phyloP scores from a whole-genome alignment of 37 sponge, comb jelly and placozoan genomes.

The Amphimedon queenslandica region DNA sequence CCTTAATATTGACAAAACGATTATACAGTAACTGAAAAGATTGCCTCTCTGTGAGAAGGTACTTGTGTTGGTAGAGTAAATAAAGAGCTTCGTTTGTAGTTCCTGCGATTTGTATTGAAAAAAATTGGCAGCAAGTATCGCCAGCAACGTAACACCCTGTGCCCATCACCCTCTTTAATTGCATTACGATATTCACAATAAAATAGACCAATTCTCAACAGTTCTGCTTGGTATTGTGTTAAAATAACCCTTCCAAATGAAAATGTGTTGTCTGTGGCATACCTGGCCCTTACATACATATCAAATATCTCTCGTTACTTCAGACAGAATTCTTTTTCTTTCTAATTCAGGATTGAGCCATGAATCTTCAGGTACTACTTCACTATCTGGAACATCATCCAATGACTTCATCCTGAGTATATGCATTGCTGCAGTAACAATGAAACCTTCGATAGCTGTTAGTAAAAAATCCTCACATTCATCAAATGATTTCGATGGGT shows the following conservation, averaged over 20 bases:
- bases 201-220: slow-evolving; percentile 7
- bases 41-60: slow-evolving; percentile 3
- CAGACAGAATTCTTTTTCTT: background rate
- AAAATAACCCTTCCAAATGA: background rate
- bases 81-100: slow-evolving; percentile 15
- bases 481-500: slow-evolving; percentile 16
- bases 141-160: slow-evolving; percentile 11
- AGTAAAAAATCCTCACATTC: slow-evolving; percentile 38
- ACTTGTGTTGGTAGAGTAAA: slow-evolving; percentile 8
- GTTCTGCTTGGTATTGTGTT: background rate
- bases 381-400: slow-evolving; percentile 9
- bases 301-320: too few relatives aligned
- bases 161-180: slow-evolving; percentile 27
- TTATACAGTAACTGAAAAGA: slow-evolving; percentile 22
- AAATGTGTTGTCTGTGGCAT: background rate
- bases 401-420: slow-evolving; percentile 9
- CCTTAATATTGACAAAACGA: slow-evolving; percentile 25
- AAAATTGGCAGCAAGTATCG: slow-evolving; percentile 15
- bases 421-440: slow-evolving; percentile 17
- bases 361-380: slow-evolving; percentile 2
- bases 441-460: background rate
- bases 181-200: slow-evolving; percentile 7
- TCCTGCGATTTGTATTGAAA: background rate
- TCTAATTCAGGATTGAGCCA: background rate
- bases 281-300: background rate